phyloP scores from a whole-genome alignment of 2,888 invertebrate species.

The Drosophila austrosaltans region DNA sequence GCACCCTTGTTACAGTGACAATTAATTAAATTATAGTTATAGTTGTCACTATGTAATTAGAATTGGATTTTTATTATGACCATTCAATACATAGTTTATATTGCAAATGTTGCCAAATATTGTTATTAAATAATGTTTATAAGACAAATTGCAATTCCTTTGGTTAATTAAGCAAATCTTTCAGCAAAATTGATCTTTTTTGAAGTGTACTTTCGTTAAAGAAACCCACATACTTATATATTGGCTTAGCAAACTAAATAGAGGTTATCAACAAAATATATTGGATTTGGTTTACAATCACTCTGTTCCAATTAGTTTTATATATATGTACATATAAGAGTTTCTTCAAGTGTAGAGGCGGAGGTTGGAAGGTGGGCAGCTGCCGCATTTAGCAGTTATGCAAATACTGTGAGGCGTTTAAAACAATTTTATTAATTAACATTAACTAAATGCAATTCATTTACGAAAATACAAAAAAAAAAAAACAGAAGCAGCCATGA shows the following conservation, averaged over 20 bases:
- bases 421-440: slow-evolving; percentile 9
- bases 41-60: neutral
- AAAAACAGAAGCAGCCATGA: slow-evolving; percentile 3
- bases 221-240: no score
- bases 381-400: slow-evolving; percentile 1
- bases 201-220: no score
- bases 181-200: no score
- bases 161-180: no score
- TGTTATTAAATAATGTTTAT: no score
- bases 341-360: slow-evolving; percentile 2
- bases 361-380: neutral
- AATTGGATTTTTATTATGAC: neutral
- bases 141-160: no score
- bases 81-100: neutral
- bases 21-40: slow-evolving; percentile 56
- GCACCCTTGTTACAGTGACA: slow-evolving; percentile 43
- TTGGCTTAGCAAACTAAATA: no score
- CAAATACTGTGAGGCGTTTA: slow-evolving; percentile 7
- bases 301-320: no score
- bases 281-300: no score
- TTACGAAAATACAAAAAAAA: slow-evolving; percentile 1
- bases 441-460: slow-evolving; percentile 10
- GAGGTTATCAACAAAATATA: no score
- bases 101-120: no score
- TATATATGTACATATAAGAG: neutral